Percentiles rank a stretch among this genome's conserved stretches.
Conservation (phyloP, 2,888 invertebrate genomes). For the Dorcus parallelipipedus region DNA sequence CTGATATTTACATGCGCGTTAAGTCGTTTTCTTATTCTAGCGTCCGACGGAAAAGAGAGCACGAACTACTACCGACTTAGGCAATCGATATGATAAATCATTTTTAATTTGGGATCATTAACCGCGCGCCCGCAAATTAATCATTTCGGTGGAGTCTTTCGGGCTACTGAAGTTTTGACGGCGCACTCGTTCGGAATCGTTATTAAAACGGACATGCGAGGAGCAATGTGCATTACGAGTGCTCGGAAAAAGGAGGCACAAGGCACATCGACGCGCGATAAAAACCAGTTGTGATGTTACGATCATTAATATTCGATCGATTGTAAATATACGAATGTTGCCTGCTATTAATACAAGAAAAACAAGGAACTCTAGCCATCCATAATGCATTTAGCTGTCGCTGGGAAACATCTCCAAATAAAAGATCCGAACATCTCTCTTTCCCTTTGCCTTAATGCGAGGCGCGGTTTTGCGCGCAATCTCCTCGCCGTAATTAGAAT, state of each 20-base stretch:
- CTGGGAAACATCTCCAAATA: background rate
- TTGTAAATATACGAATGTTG: slow-evolving; percentile 18
- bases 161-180: too few relatives aligned
- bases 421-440: too few relatives aligned
- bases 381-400: slow-evolving; percentile 4
- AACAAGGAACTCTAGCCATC: slow-evolving; percentile 5
- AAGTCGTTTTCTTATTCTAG: slow-evolving; percentile 4
- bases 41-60: slow-evolving; percentile 1
- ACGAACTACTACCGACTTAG: slow-evolving; percentile 2
- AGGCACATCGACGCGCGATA: slow-evolving; percentile 1
- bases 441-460: too few relatives aligned
- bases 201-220: too few relatives aligned
- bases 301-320: slow-evolving; percentile 24
- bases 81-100: background rate
- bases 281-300: slow-evolving; percentile 5
- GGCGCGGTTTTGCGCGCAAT: too few relatives aligned
- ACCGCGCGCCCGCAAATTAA: too few relatives aligned
- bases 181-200: too few relatives aligned
- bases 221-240: slow-evolving; percentile 1
- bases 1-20: slow-evolving; percentile 14
- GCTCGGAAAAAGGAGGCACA: background rate
- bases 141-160: too few relatives aligned
- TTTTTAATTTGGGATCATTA: background rate
- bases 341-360: slow-evolving; percentile 16
- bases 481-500: too few relatives aligned